Base-by-base conservation (phyloP, 1,140 invertebrate genomes). In the Oncopodura yosiiana region DNA sequence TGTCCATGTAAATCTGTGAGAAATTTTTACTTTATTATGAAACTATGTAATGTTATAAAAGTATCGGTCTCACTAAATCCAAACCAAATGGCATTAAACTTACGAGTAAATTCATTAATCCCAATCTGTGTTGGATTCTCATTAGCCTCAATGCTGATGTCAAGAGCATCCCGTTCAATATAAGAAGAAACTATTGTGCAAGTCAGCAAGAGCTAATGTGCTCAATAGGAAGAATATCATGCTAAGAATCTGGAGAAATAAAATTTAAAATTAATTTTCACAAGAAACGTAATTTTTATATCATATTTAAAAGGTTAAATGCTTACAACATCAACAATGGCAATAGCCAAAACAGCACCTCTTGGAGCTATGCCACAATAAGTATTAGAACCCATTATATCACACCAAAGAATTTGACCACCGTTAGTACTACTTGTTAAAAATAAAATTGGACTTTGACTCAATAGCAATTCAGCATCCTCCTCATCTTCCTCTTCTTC, bases 291-390 rank as follows among this genome's bases (percentile, higher is more conserved):
- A 5, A 14, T 12, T 32, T 11, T 21, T 34, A 24, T 12, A 29
- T 9, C 14, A 21, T 18, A 43, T 12, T 11, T 3, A 30, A 42
- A 26, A 37, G 21, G n/a, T n/a, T n/a, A n/a, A 34, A 3, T 3
- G n/a, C 53, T 59, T 51, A 63, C 61, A 60, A 63, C 60, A 46
- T 63, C 61, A 23, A 63, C 50, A 38, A 60, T 63, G 4, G 61
- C 53, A 24, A 63, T 63, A 23, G 60, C 43, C 30, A 48, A 60
- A 18, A 58, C 57, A 26, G 61, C 52, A 18, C 49, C 56, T 34
- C 50, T 50, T 24, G 61, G 55, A 36, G 55, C 54, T 16, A 60
- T 42, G 4, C 53, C 49, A 30, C 52, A 51, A 52, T 58, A 60
- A 37, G 59, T 55, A 36, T 42, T 52, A 29, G 43, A 34, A n/a